phyloP scores from a whole-genome alignment of 2,797 vertebrate genomes.

The Pterois miles region DNA sequence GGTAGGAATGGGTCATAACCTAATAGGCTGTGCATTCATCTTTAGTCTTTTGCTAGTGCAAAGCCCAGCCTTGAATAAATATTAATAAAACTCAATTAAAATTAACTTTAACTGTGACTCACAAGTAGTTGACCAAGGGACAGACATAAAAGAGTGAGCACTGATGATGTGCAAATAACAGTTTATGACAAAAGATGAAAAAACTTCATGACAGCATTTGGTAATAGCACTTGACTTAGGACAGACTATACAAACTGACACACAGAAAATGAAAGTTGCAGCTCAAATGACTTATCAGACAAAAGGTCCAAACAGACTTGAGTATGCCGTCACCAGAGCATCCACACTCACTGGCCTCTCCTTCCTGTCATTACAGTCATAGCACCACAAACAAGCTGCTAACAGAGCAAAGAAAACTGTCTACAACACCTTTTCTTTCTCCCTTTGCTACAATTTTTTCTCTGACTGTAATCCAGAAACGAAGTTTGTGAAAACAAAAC shows the following conservation, averaged over 20 bases:
- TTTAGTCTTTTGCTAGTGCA: neutral
- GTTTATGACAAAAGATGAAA: neutral
- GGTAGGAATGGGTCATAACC: neutral
- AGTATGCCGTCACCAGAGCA: neutral
- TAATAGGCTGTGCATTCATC: constrained; percentile 4
- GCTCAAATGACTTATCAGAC: constrained; percentile 8
- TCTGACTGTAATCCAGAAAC: neutral
- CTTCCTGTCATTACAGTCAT: constrained; percentile 16
- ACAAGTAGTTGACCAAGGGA: neutral
- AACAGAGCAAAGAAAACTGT: constrained; percentile 22
- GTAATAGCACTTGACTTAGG: neutral
- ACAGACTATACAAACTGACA: neutral
- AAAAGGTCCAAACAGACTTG: constrained; percentile 1
- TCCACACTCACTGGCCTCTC: constrained; percentile 2
- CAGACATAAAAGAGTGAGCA: neutral
- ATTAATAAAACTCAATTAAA: neutral
- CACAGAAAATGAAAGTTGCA: neutral
- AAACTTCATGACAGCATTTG: neutral
- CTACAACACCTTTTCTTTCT: neutral
- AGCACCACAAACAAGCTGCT: constrained; percentile 24
- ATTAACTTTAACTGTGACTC: neutral
- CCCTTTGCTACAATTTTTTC: constrained; percentile 11
- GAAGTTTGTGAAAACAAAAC: neutral
- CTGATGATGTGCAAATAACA: neutral
- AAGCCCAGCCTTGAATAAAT: constrained; percentile 3